Conservation (phyloP, 2,113 vertebrate genomes). For the pig (Sus scrofa) region DNA sequence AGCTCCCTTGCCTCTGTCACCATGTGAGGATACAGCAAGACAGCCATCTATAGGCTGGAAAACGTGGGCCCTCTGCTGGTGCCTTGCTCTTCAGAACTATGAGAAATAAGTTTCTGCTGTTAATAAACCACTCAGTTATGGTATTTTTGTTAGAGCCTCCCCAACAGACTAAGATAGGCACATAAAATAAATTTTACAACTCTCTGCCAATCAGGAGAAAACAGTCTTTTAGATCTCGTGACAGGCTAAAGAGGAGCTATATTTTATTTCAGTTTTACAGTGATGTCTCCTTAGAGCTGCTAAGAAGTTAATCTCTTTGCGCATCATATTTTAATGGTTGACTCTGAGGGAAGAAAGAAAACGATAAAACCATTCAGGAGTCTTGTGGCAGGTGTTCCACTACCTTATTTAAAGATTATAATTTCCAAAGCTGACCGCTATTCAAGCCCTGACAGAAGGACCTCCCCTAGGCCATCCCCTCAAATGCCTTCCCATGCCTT, state of each 20-base stretch:
- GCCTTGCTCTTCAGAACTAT: not conserved
- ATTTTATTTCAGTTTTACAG: not conserved
- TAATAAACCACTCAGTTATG: not conserved
- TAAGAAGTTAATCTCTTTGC: not conserved
- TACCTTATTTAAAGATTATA: not conserved
- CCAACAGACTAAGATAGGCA: not conserved
- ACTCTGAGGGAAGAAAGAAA: not conserved
- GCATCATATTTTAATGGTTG: not conserved
- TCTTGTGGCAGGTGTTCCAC: not conserved
- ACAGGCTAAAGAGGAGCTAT: not conserved
- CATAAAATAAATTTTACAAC: not conserved
- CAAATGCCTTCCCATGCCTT: not conserved
- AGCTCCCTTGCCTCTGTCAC: not conserved
- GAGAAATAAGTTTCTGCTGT: not conserved
- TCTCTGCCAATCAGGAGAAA: not conserved
- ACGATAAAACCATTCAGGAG: not conserved
- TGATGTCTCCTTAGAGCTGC: not conserved
- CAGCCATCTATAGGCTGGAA: not conserved
- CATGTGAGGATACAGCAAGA: not conserved
- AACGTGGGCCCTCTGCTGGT: not conserved
- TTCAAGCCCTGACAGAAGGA: not conserved
- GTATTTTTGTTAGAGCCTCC: not conserved
- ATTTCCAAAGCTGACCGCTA: not conserved
- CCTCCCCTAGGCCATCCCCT: not conserved
- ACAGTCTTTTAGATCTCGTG: not conserved